Conservation (phyloP, 2,888 invertebrate genomes). For the Cremastinae sp. region DNA sequence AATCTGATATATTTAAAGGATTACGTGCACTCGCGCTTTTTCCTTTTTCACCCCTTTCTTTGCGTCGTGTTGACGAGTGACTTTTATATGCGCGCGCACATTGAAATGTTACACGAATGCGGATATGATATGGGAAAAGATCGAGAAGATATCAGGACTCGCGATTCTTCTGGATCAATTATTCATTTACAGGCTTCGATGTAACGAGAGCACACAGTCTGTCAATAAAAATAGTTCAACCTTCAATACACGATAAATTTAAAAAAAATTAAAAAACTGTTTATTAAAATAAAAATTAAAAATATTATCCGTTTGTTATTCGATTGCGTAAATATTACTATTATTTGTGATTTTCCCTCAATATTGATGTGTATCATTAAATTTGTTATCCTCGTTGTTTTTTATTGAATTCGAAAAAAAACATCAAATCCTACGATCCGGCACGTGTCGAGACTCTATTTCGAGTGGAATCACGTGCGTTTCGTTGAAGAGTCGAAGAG, state of each 20-base stretch:
- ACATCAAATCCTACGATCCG: conserved; percentile 47
- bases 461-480: conserved; percentile 53
- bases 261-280: too few species aligned
- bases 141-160: conserved; percentile 54
- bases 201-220: conserved; percentile 54
- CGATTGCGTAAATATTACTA: conserved; percentile 50
- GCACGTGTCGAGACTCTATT: conserved; percentile 46
- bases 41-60: conserved; percentile 15
- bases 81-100: conserved; percentile 10
- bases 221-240: too few species aligned
- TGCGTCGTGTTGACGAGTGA: conserved; percentile 44
- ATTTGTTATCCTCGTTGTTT: conserved; percentile 19
- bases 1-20: conserved; percentile 59
- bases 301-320: too few species aligned
- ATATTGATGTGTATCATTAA: too few species aligned
- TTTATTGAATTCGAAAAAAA: conserved; percentile 30
- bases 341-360: background rate
- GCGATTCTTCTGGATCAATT: conserved; percentile 69
- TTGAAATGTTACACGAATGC: background rate
- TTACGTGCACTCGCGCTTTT: conserved; percentile 54
- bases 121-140: conserved; percentile 44
- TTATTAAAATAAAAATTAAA: too few species aligned
- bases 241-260: too few species aligned
- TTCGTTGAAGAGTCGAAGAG: conserved; percentile 45
- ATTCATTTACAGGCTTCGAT: conserved; percentile 72